Base-by-base conservation (phyloP, 2,797 vertebrate genomes). In the Pseudopleuronectes americanus region DNA sequence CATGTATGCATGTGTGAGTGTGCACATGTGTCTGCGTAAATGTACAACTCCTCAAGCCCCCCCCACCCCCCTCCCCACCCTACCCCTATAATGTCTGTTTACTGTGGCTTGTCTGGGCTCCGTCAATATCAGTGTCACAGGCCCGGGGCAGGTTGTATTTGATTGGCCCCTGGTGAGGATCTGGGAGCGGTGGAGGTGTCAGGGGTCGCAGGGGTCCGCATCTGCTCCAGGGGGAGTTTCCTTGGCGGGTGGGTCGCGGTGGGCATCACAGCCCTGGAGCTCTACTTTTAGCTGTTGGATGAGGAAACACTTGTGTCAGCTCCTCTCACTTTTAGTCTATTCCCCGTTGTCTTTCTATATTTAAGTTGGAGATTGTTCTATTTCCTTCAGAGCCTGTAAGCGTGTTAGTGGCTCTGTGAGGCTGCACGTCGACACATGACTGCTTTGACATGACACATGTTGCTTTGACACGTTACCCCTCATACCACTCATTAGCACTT, bases 111-210 rank as follows among this genome's bases (percentile, higher is more conserved):
- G 60, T 83, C 78, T 74, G 57, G 41, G 65, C 67, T 79, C 68
- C 71, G 66, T 82, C 78, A 84, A 69, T 75, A 84, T 89, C 69
- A 60, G 76, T 83, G 80, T 87, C 68, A 45, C 52, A 64, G 76
- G 62, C 76, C 73, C 1, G 0, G 68, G 71, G 79, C 74, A 49
- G 57, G 64, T 57, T 77, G 72, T 70, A 55, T 76, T 74, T 80
- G 85, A 84, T 79, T 68, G 76, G 76, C 62, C 81, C 76, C 84
- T 38, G 53, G 78, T 85, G 90, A 85, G 71, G 79, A 81, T 89
- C 81, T 76, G 77, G 36, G 61, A 85, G 73, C 36, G 58, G 68
- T 76, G 59, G 81, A 87, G 87, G 89, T 90, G 92, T 90, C 84
- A 87, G 64, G 68, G 92, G 90, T 92, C 78, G 26, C 4, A 12